phyloP scores from a whole-genome alignment of 2,113 vertebrate species.

The Cynoglossus semilaevis region DNA sequence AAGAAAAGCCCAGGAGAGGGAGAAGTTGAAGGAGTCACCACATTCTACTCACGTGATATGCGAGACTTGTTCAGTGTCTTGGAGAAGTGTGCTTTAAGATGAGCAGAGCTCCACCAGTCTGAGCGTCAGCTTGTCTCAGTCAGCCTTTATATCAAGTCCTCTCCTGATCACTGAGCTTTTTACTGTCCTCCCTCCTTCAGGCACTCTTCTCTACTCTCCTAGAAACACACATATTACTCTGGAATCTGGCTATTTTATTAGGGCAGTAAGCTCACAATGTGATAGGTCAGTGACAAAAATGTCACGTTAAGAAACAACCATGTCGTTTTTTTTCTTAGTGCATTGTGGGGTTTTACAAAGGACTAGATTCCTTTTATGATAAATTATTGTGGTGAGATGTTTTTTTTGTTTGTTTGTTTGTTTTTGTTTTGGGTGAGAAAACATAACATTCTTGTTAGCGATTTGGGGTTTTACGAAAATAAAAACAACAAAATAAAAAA shows the following conservation, averaged over 20 bases:
- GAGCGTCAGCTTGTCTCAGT: conserved; percentile 34
- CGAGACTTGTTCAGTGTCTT: conserved; percentile 36
- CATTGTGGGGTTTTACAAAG: background rate
- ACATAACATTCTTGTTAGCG: too few species aligned
- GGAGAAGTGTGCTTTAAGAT: conserved; percentile 38
- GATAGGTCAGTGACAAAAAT: background rate
- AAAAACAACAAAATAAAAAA: too few species aligned
- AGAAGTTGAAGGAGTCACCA: conserved; percentile 10
- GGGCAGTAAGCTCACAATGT: conserved; percentile 1
- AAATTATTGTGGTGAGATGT: too few species aligned
- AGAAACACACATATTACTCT: conserved; percentile 57
- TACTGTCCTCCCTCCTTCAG: conserved; percentile 60
- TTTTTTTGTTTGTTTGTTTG: too few species aligned
- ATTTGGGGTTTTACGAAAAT: too few species aligned
- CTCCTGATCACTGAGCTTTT: conserved; percentile 41
- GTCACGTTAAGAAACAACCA: background rate
- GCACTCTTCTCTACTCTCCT: conserved; percentile 41
- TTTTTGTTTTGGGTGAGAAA: too few species aligned
- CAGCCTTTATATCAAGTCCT: conserved; percentile 66
- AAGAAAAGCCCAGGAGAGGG: background rate
- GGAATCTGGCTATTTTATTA: conserved; percentile 49
- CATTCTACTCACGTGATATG: conserved; percentile 52
- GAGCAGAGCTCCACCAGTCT: conserved; percentile 44
- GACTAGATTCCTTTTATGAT: too few species aligned
- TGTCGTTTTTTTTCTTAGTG: background rate